Percentiles rank a stretch among this genome's conserved stretches.
Conservation (phyloP, 1,140 invertebrate genomes). For the Ditylenchus dipsaci region DNA sequence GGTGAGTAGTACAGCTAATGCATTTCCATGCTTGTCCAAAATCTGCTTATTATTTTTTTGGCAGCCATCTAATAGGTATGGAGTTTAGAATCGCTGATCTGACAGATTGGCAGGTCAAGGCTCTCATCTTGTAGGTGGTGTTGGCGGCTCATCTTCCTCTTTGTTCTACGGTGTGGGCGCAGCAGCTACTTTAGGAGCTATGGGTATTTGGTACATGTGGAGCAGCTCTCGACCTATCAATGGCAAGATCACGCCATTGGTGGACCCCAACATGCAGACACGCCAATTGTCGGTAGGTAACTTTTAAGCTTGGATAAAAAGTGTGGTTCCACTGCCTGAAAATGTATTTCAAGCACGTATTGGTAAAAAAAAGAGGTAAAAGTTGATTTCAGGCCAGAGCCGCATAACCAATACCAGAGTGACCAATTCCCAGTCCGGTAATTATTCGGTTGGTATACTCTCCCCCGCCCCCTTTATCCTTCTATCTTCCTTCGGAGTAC, state of each 20-base stretch:
- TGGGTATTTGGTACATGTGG: slow-evolving; percentile 41
- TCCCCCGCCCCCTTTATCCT: no score
- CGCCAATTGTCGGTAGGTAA: slow-evolving; percentile 31
- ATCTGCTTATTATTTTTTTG: background rate
- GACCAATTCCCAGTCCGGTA: no score
- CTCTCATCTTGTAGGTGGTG: background rate
- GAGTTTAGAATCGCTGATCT: slow-evolving; percentile 37
- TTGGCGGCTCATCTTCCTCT: background rate
- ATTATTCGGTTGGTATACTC: no score
- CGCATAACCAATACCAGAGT: no score
- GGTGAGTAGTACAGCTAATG: background rate
- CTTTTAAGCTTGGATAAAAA: background rate
- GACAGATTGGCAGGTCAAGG: slow-evolving; percentile 33
- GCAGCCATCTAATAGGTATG: background rate
- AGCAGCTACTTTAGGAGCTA: slow-evolving; percentile 36
- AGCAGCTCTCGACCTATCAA: slow-evolving; percentile 7
- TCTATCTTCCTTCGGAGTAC: no score
- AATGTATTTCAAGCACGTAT: background rate
- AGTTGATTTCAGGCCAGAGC: background rate
- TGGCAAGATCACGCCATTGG: slow-evolving; percentile 34
- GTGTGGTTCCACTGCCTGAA: background rate
- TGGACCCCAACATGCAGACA: slow-evolving; percentile 37
- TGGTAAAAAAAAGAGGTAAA: background rate
- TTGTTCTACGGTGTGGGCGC: slow-evolving; percentile 33
- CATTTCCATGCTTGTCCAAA: background rate